These are phyloP conservation scores for Microctenopoma steveboyesi DNA, from an alignment of 2,797 vertebrate species.

Conservation along the genomic window DNA sequence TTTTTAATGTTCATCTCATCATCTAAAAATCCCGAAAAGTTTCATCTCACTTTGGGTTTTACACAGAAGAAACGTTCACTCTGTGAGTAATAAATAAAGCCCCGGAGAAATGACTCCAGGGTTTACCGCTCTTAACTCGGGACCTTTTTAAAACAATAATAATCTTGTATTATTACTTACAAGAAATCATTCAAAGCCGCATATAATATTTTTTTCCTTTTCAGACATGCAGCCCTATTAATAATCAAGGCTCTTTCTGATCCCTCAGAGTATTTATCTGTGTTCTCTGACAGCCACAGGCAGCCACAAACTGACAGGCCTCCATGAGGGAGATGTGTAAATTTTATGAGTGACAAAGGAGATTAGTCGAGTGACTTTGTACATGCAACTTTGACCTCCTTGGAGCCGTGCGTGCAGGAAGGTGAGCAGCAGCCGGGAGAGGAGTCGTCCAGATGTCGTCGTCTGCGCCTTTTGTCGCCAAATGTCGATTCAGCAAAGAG, in stretches of 20 bases:
- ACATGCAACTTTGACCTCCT: constrained; percentile 84
- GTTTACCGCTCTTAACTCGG: constrained; percentile 14
- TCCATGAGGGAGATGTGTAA: constrained; percentile 87
- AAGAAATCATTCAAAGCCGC: constrained; percentile 76
- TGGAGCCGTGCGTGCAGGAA: constrained; percentile 62
- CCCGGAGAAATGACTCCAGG: not conserved
- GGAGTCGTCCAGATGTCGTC: constrained; percentile 1
- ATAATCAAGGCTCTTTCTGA: constrained; percentile 84
- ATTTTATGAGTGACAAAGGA: constrained; percentile 90
- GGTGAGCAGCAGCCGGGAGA: constrained; percentile 51
- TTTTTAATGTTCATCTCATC: constrained; percentile 7
- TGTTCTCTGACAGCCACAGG: constrained; percentile 85
- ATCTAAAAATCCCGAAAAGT: constrained; percentile 12
- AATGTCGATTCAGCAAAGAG: not conserved
- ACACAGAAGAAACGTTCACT: constrained; percentile 14
- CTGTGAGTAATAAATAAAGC: constrained; percentile 18
- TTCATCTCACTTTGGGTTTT: constrained; percentile 18
- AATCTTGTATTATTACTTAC: constrained; percentile 71
- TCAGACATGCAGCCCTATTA: constrained; percentile 83
- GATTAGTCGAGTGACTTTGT: constrained; percentile 85
- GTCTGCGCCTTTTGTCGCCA: not conserved
- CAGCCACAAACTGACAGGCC: constrained; percentile 85
- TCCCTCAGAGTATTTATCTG: constrained; percentile 85
- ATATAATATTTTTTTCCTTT: constrained; percentile 55
- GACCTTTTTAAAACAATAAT: constrained; percentile 45